Evolutionary conservation across 1,140 invertebrate species (phyloP).

Genomic region (Drosophila nigrodunni): DNA sequence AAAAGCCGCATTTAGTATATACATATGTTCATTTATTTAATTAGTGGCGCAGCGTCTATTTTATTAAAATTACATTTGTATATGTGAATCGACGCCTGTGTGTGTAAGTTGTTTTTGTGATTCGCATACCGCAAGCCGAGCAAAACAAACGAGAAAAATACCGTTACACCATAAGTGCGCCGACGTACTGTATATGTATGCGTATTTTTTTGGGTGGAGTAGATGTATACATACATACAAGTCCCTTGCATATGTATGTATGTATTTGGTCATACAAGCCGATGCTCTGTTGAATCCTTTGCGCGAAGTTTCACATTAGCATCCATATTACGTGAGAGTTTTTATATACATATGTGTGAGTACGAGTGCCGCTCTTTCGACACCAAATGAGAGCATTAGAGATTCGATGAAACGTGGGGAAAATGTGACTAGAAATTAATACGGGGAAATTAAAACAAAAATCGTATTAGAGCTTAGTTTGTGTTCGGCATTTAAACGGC

Average conservation of each 20-base stretch:
- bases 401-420: constrained; percentile 10
- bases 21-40: neutral
- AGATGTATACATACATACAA: constrained; percentile 17
- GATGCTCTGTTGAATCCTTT: constrained; percentile 35
- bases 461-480: constrained; percentile 7
- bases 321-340: constrained; percentile 1
- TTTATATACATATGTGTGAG: neutral
- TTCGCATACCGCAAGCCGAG: constrained; percentile 25
- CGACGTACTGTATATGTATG: constrained; percentile 11
- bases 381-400: constrained; percentile 15
- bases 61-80: constrained; percentile 13
- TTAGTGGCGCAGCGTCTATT: neutral
- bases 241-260: neutral
- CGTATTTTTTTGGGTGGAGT: constrained; percentile 44
- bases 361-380: neutral
- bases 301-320: constrained; percentile 14
- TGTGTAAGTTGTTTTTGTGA: constrained; percentile 21
- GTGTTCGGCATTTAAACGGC: neutral
- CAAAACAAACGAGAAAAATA: constrained; percentile 58
- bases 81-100: neutral
- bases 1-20: neutral
- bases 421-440: constrained; percentile 15
- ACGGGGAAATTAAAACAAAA: constrained; percentile 10
- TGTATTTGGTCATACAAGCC: neutral
- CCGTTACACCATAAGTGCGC: constrained; percentile 47